Percentiles rank a stretch among this genome's conserved stretches.
Evolutionary conservation across 1,140 invertebrate genomes (phyloP).

Genomic region (Wasmannia auropunctata): DNA sequence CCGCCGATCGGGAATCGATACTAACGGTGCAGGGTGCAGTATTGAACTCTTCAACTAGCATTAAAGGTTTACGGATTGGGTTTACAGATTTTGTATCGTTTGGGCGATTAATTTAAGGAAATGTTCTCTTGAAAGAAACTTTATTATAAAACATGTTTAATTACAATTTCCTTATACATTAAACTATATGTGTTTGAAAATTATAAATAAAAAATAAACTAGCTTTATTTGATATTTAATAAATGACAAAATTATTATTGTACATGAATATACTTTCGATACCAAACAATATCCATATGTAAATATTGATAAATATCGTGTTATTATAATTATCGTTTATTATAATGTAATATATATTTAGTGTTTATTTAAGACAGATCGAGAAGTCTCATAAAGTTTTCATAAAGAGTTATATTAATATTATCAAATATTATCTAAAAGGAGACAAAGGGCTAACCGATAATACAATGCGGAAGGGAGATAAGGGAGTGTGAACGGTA

Average conservation of each 20-base stretch:
- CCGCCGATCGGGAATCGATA: conserved; percentile 18
- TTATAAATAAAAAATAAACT: neutral
- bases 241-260: neutral
- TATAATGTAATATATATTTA: neutral
- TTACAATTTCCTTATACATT: neutral
- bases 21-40: neutral
- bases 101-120: neutral
- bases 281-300: neutral
- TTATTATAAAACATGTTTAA: neutral
- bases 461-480: neutral
- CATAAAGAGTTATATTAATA: too few species aligned
- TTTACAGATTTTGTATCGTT: conserved; percentile 41
- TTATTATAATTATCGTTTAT: too few species aligned
- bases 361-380: neutral
- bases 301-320: neutral
- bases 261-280: conserved; percentile 17
- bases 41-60: neutral
- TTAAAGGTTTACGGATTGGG: neutral
- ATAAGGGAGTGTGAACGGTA: conserved; percentile 37
- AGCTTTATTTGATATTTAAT: neutral
- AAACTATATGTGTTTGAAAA: neutral
- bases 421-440: conserved; percentile 7
- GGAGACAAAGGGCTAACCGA: neutral
- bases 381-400: neutral
- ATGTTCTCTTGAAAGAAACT: neutral